Conservation (phyloP, 2,797 vertebrate genomes). For the Fundulus diaphanus region DNA sequence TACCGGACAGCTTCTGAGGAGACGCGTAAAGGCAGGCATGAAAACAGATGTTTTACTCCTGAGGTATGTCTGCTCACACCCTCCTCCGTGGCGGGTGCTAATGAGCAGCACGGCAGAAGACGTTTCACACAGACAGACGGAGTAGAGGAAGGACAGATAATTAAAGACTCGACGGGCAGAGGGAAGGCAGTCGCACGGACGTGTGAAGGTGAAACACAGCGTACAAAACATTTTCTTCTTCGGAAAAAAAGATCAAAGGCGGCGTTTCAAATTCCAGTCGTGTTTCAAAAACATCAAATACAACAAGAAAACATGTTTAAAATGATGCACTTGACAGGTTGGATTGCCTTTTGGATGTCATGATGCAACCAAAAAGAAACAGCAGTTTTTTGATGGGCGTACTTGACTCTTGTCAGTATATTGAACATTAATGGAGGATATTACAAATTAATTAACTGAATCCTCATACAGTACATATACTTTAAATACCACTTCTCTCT, state of each 20-base stretch:
- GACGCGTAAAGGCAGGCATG: conserved; percentile 39
- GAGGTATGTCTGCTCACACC: conserved; percentile 35
- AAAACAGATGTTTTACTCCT: conserved; percentile 50
- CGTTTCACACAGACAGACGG: conserved; percentile 22
- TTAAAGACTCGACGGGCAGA: conserved; percentile 19
- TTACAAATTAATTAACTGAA: too few relatives aligned
- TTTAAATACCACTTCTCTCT: background rate
- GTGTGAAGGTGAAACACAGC: conserved; percentile 5
- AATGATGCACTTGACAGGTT: conserved; percentile 21
- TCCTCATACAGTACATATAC: background rate
- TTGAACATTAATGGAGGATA: background rate
- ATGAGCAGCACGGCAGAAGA: conserved; percentile 14
- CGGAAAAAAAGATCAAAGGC: background rate
- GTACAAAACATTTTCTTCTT: conserved; percentile 10
- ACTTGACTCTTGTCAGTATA: conserved; percentile 4
- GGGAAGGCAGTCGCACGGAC: background rate
- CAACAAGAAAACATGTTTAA: conserved; percentile 30
- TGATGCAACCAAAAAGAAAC: conserved; percentile 53
- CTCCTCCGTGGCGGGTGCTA: conserved; percentile 20
- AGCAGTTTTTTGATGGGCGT: conserved; percentile 12
- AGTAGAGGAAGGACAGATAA: conserved; percentile 4
- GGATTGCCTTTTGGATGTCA: conserved; percentile 35
- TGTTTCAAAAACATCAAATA: conserved; percentile 22
- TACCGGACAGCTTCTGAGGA: conserved; percentile 48
- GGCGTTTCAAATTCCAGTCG: conserved; percentile 24